Percentiles rank a stretch among this genome's conserved stretches.
Evolutionary conservation across 1,140 invertebrate species (phyloP).

Genomic region (Nasonia vitripennis): DNA sequence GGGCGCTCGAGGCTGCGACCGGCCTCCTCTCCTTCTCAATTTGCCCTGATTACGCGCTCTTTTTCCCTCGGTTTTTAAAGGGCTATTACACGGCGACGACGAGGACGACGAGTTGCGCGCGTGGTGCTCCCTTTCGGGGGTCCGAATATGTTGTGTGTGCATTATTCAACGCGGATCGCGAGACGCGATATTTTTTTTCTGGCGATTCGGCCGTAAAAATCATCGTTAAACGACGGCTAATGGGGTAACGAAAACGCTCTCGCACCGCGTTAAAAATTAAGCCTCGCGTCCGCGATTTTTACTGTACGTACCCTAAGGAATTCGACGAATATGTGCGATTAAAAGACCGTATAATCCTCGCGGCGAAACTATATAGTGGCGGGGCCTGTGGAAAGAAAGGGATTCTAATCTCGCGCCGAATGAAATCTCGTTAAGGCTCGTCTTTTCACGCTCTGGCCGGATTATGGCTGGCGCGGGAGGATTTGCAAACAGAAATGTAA

Average conservation of each 20-base stretch:
- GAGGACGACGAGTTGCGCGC: background rate
- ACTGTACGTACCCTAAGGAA: no score
- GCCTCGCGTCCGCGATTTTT: background rate
- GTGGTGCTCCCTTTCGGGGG: background rate
- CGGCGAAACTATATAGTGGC: no score
- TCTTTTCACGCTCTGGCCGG: background rate
- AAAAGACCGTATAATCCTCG: no score
- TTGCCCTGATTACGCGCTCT: conserved; percentile 58
- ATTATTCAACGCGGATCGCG: background rate
- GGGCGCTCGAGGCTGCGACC: conserved; percentile 50
- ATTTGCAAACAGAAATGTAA: background rate
- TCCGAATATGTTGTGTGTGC: background rate
- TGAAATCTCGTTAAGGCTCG: background rate
- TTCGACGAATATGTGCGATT: no score
- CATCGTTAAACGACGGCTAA: background rate
- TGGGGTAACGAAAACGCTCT: background rate
- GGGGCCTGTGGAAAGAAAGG: background rate
- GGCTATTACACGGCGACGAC: background rate
- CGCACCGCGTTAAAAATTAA: background rate
- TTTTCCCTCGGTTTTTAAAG: conserved; percentile 17
- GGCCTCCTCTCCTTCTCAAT: conserved; percentile 52
- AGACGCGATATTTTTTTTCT: background rate
- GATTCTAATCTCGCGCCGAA: background rate
- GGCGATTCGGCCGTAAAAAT: background rate
- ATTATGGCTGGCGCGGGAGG: background rate